A percentile compares a stretch with the other conserved stretches of the same genome.
These are phyloP conservation scores for Dermatemys mawii DNA, from an alignment of 2,113 vertebrate species.

Conservation along the genomic window DNA sequence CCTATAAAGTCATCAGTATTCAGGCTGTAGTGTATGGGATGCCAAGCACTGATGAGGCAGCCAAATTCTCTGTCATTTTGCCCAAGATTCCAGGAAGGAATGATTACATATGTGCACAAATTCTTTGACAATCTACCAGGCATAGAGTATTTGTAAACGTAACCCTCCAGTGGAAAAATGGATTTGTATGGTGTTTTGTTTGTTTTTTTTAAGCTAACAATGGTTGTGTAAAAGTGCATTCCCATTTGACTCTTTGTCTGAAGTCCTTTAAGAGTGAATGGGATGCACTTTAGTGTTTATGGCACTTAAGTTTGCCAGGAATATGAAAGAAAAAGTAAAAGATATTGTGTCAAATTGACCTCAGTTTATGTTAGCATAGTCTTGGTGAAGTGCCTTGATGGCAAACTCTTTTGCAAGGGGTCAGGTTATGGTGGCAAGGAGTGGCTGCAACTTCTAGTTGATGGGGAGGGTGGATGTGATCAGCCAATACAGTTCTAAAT, in stretches of 20 bases:
- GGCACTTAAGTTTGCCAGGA: neutral
- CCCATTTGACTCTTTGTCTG: neutral
- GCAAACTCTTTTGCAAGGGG: neutral
- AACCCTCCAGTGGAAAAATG: neutral
- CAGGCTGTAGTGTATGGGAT: neutral
- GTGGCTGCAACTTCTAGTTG: fast-evolving
- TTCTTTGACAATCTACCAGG: conserved; percentile 39
- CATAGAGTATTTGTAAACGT: neutral
- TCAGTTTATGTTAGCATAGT: neutral
- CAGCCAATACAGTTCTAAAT: conserved; percentile 19
- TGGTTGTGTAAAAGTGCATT: neutral
- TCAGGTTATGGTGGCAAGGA: conserved; percentile 6
- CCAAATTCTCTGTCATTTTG: conserved; percentile 15
- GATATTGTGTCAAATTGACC: conserved; percentile 30
- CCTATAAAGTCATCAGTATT: conserved; percentile 23
- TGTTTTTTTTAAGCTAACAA: neutral
- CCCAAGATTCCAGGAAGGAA: conserved; percentile 29
- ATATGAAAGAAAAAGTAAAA: neutral
- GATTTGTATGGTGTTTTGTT: neutral
- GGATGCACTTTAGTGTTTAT: conserved; percentile 9
- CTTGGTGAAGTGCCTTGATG: neutral
- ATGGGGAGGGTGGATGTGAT: neutral
- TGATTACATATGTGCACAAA: neutral
- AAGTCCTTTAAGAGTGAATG: neutral
- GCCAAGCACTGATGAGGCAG: neutral